Percentiles rank a stretch among this genome's conserved stretches.
Conservation (phyloP, 53 echinoderm and acorn worm genomes). For the Pentamera pediparva region DNA sequence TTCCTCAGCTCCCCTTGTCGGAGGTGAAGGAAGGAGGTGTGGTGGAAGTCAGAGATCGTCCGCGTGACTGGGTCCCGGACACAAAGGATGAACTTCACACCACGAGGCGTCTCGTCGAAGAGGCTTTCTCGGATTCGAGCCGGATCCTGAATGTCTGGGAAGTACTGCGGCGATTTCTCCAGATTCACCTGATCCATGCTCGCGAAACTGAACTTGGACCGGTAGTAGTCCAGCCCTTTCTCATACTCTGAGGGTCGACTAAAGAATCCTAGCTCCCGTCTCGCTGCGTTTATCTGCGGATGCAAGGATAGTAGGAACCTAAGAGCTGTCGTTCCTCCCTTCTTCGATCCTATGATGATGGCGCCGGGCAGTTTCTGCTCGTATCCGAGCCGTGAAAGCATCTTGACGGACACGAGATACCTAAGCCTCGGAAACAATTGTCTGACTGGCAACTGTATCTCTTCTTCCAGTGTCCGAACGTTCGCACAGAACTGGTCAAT, state of each 20-base stretch:
- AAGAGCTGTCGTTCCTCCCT: conserved; percentile 4
- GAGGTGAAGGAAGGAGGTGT: conserved; percentile 50
- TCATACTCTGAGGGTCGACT: conserved; percentile 16
- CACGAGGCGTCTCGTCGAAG: too few relatives aligned
- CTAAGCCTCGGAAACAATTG: not conserved
- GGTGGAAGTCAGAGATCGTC: conserved; percentile 67
- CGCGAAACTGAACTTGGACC: conserved; percentile 60
- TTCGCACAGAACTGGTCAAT: too few relatives aligned
- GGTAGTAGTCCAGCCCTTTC: conserved; percentile 68
- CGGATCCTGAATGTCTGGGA: conserved; percentile 51
- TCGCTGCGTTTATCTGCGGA: not conserved
- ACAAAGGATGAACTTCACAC: conserved; percentile 63
- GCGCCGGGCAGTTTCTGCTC: not conserved
- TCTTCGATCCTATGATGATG: not conserved
- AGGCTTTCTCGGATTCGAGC: conserved; percentile 50
- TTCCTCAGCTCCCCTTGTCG: conserved; percentile 18
- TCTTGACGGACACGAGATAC: not conserved
- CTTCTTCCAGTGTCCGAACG: too few relatives aligned
- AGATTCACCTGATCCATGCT: conserved; percentile 37
- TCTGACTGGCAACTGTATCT: too few relatives aligned
- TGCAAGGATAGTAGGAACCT: not conserved
- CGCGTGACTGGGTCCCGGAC: conserved; percentile 70
- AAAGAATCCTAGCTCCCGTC: not conserved
- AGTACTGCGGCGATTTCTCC: conserved; percentile 80
- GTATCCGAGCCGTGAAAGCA: not conserved